Base-by-base conservation (phyloP, 1,140 invertebrate species). In the Mamestra configurata region DNA sequence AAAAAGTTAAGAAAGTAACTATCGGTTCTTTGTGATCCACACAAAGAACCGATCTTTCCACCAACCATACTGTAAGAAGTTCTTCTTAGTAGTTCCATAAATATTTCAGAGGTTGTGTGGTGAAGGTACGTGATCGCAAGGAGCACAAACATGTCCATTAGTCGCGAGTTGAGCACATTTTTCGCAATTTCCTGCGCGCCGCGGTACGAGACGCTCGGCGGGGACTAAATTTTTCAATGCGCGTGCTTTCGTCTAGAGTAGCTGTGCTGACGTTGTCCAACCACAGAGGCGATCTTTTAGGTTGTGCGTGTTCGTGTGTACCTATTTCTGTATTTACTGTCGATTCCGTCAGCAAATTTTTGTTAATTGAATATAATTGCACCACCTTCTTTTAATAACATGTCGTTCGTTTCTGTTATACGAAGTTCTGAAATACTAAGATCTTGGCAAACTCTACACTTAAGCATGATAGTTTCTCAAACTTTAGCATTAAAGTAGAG, bases 191-290 rank as follows among this genome's bases (percentile, higher is more conserved):
- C 64, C 75, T 77, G 53, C 18, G 51, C 3, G 5, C 13, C 11
- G 1, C n/a, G 1, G 40, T 57, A 24, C 18, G 18, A 22, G n/a
- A 70, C 66, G 24, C 18, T 61, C 31, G 35, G 37, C 51, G 64
- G 71, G 55, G 53, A 70, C 46, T 79, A 81, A 79, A 82, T 84
- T 82, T 81, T 81, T 85, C 81, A 68, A 57, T 79, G 73, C 43
- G 51, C 35, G 66, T 72, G 68, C 53, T 66, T 71, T 81, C 79
- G 84, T 84, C 81, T 79, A 68, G 46, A 82, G 77, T 82, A 81
- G 80, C 84, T 81, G 79, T 80, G 78, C 81, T 72, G 79, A 40
- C 10, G 4, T 20, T 64, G 35, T 40, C 18, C 22, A n/a, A 20
- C 51, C 1, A 4, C 11, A 10, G 53, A 7, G 22, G 51, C 18